Evolutionary conservation across 2,888 invertebrate genomes (phyloP), one percentile per base, ranked within the genome.

Genomic region (Ligdia adustata): DNA sequence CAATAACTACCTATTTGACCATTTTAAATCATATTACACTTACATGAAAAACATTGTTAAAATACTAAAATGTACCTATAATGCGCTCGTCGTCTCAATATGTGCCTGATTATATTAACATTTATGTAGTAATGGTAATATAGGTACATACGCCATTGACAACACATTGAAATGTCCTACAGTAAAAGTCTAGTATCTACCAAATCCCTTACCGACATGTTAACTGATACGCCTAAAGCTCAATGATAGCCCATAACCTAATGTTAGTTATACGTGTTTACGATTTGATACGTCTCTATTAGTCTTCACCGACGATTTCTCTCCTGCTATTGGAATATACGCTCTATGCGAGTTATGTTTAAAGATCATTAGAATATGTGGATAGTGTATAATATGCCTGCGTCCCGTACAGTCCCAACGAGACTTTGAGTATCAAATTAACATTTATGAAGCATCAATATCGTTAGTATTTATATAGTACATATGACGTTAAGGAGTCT

Each of bases 181-280:
- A 39, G 20, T 20, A 12, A 40, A 12, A 4, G 16, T 16, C 9
- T 15, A 15, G 11, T 18, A 22, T 31, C 26, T 18, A 13, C 20
- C 12, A 33, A 46, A 40, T 40, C 18, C 13, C 37, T 16, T 4
- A 27, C 32, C 41, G 42, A 48, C 40, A 41, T 41, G 49, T 43
- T 49, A 49, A 49, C 33, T 38, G 47, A 47, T 35, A 37, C 47
- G 47, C 31, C 28, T 18, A 38, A 32, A 33, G 38, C 37, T 26
- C 37, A 33, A 37, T 41, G 40, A 42, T 41, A 26, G 47, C 39
- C 51, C 45, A 45, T 43, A 43, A 40, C 39, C 9, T 45, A 42
- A 46, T 31, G 52, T 47, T 47, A 47, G 35, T 27, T 24, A 41
- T 35, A 41, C 47, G 40, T 43, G 40, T 47, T 52, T 43, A 43